Percentiles rank a stretch among this genome's conserved stretches.
Evolutionary conservation across 2,113 vertebrate species (phyloP).

Genomic region (Scomber japonicus): DNA sequence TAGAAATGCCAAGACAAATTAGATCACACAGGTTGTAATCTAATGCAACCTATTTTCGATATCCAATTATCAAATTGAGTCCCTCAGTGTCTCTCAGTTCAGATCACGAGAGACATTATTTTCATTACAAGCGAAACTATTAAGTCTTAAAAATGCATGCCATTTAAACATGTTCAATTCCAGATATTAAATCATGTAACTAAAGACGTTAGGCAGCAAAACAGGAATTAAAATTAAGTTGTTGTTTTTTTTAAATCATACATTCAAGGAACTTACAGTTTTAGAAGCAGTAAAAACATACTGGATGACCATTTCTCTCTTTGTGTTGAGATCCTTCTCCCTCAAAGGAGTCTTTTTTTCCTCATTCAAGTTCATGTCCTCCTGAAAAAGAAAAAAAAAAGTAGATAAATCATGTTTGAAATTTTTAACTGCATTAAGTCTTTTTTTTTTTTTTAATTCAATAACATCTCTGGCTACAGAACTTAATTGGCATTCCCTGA

Average conservation of each 20-base stretch:
- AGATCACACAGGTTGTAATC: slow-evolving; percentile 4
- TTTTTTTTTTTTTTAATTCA: not conserved
- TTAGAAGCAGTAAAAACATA: slow-evolving; percentile 94
- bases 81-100: not conserved
- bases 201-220: not conserved
- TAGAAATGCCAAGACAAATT: not conserved
- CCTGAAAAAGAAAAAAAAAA: slow-evolving; percentile 82
- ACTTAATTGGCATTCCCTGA: not conserved
- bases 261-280: slow-evolving; percentile 87
- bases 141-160: not conserved
- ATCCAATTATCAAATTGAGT: not conserved
- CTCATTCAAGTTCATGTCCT: slow-evolving; percentile 99
- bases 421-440: not conserved
- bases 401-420: not conserved
- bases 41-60: slow-evolving; percentile 5
- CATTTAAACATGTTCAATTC: slow-evolving; percentile 2
- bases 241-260: not conserved
- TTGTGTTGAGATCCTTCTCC: slow-evolving; percentile 94
- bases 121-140: not conserved
- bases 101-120: not conserved
- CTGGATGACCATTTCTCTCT: slow-evolving; percentile 98
- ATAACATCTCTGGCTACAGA: not conserved
- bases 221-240: not conserved
- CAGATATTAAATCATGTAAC: not conserved
- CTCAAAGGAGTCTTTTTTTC: slow-evolving; percentile 95